Evolutionary conservation across 2,797 vertebrate species (phyloP), one percentile per base, ranked within the genome.

Genomic region (Sitta carolinensis): DNA sequence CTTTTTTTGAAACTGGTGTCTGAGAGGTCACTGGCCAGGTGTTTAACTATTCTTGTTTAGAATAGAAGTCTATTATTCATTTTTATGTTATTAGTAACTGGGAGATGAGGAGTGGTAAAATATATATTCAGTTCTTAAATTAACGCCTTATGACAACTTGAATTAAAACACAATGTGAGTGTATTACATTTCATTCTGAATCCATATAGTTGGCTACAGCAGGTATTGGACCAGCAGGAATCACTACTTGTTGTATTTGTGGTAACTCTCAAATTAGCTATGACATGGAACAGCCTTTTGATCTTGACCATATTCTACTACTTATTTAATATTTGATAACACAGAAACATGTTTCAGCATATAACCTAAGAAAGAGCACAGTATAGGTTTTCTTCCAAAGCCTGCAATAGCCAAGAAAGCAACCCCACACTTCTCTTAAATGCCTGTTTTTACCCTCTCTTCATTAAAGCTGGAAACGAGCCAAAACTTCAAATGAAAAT

Each of bases 321-420:
- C 97, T 98, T 97, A 96, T 97, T 97, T 97, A 96, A 97, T 97
- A 91, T 96, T 51, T 95, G 94, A 97, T 93, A 97, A 95, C 84
- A 89, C 51, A 85, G 94, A 95, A 95, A 72, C 72, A 82, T 66
- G 80, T 95, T 96, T 96, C 38, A 30, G 86, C 69, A 90, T 69
- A 95, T 93, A 94, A 91, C 78, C 48, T 68, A 85, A 91, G 52
- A 84, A 91, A 91, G 48, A 80, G 82, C 87, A 84, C 55, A 79
- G 68, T 38, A 4, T 32, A 77, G 45, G 45, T 95, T 96, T 97
- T 94, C 89, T 96, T 90, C 78, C 5, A 82, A 94, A 96, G 61
- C 77, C 55, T 77, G 47, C 70, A 68, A 80, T 75, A 86, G 9
- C 77, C 78, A 83, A 72, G 38, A 61, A 78, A 69, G 47, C 22